Evolutionary conservation across 2,113 vertebrate species (phyloP), one percentile per base, ranked within the genome.

Genomic region (Limanda limanda): DNA sequence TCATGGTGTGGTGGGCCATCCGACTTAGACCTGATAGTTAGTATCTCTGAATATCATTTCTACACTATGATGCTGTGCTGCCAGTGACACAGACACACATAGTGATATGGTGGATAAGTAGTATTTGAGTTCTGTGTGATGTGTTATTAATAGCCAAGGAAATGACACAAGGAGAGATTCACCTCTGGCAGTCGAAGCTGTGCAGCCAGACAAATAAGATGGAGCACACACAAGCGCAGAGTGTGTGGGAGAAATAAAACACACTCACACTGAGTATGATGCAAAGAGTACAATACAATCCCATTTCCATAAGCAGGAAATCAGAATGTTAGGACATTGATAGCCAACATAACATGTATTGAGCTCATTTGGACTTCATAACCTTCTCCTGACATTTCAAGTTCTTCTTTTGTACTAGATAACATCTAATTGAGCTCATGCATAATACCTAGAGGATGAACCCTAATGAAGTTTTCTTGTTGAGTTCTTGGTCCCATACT

Each of bases 101-200:
- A 15, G n/a, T 14, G 20, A 48, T 66, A 23, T 14, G 20, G 12
- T 48, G 37, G 37, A 45, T 20, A 11, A 69, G 14, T 17, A 9
- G 45, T 76, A 42, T 69, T 78, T 66, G 45, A 64, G 62, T 24
- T 56, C n/a, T 60, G 31, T 68, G 68, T 56, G 58, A 52, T 74
- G 76, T 71, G 70, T 31, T 89, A 82, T 84, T 81, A 88, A 90
- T 90, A 83, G 77, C 54, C 45, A 47, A 74, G 59, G 68, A 68
- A 78, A 72, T 68, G 57, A 79, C 51, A 64, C 57, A 58, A 58
- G 61, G 42, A 61, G 51, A 62, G 40, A 56, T n/a, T 84, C 75
- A 89, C 73, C 63, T 83, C 81, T 66, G 54, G 35, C 75, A 79
- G 62, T 70, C 55, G 63, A 37, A 55, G 17, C 31, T 61, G 59